A percentile compares a stretch with the other conserved stretches of the same genome.
phyloP scores from a whole-genome alignment of 2,888 invertebrate genomes.

The Tineola bisselliella region DNA sequence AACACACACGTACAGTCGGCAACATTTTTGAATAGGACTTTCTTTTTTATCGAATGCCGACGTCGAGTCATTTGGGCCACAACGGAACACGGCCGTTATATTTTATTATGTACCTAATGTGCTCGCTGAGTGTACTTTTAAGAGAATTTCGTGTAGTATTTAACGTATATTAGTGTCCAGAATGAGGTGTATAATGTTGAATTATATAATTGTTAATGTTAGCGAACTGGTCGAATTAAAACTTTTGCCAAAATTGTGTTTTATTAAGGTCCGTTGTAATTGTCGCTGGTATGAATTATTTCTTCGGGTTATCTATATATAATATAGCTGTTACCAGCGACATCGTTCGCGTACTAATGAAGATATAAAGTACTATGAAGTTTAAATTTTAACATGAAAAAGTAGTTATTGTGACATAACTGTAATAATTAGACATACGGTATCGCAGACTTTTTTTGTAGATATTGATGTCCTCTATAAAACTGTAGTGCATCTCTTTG shows the following conservation, averaged over 20 bases:
- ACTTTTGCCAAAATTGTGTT: constrained; percentile 1
- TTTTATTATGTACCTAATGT: neutral
- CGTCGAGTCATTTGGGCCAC: constrained; percentile 6
- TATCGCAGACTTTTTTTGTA: no score
- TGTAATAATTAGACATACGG: no score
- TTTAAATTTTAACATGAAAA: no score
- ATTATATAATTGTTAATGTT: neutral
- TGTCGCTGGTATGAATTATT: neutral
- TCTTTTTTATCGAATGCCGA: constrained; percentile 7
- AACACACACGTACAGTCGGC: neutral
- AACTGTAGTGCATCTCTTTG: no score
- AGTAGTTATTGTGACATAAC: no score
- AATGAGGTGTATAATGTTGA: constrained; percentile 5
- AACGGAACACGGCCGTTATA: neutral
- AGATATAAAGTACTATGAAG: no score
- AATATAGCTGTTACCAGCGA: no score
- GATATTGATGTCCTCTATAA: no score
- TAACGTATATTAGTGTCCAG: constrained; percentile 10
- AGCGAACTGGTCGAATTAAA: neutral
- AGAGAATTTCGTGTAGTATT: constrained; percentile 7
- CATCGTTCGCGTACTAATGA: no score
- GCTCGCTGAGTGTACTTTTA: constrained; percentile 2
- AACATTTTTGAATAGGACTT: neutral
- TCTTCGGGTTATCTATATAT: no score
- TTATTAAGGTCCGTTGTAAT: neutral